Evolutionary conservation across 2,797 vertebrate genomes (phyloP), one percentile per base, ranked within the genome.

Genomic region (Phataginus tricuspis): DNA sequence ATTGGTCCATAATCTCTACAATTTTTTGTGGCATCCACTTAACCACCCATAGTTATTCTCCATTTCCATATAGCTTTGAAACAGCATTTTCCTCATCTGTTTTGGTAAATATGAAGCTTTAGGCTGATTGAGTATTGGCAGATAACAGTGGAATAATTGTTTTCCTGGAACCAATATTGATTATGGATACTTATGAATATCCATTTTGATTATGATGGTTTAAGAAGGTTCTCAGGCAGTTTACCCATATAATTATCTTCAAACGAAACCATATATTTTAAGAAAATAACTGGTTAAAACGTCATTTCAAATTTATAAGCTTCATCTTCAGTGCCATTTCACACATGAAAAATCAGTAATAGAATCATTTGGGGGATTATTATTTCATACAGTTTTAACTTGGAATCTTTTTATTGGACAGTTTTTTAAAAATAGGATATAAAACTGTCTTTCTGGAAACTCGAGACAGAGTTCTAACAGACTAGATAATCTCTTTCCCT

Each of bases 311-410:
- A 95, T 96, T 95, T 94, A 86, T 95, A 95, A 87, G 77, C 83
- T 89, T 94, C 10, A 7, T 91, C 86, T 96, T 63, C n/a, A 77
- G 69, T 83, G 63, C 66, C 86, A 97, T 95, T 96, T 97, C 82
- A 92, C 90, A 97, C 94, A 75, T 92, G 96, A 95, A 95, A 96
- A 96, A 95, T 95, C 96, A 94, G 82, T 92, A 96, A 96, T 96
- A 92, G 86, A 96, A 89, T 92, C 74, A 95, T 97, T 95, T 94
- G 27, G 64, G 4, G 42, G 72, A 86, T 97, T 96, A 91, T 96
- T 75, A 83, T 89, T 96, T 96, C 86, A 95, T 94, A 94, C 29
- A 68, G 68, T 96, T 96, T 96, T 97, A 97, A 95, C 85, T 83
- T 79, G 63, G 59, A 92, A 68, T 92, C 61, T 80, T 96, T 90